A percentile compares a stretch with the other conserved stretches of the same genome.
These are phyloP conservation scores for Ceryle rudis DNA, from an alignment of 2,797 vertebrate genomes.

Conservation along the genomic window DNA sequence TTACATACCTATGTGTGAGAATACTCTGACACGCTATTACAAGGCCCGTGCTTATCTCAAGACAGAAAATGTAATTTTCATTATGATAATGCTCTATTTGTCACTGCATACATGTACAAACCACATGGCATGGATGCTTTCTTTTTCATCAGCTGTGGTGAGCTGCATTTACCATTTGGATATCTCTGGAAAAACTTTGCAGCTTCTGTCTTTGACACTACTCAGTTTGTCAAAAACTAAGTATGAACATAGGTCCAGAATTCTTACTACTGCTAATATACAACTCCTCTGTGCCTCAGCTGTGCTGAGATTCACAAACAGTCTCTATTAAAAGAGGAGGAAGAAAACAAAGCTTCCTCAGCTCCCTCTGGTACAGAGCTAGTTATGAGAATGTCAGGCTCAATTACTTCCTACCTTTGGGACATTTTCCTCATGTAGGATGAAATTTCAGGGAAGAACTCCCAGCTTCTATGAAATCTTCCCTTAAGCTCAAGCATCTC, in stretches of 20 bases:
- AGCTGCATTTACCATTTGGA: background rate
- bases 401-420: background rate
- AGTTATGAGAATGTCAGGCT: background rate
- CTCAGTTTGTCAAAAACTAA: background rate
- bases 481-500: background rate
- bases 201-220: background rate
- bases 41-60: background rate
- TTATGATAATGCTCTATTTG: background rate
- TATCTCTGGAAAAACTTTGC: background rate
- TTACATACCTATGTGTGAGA: background rate
- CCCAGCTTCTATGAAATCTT: background rate
- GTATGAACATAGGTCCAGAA: background rate
- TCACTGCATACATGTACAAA: background rate
- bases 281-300: background rate
- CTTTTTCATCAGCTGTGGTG: background rate
- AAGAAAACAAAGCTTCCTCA: background rate
- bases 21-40: background rate
- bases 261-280: background rate
- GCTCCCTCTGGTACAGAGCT: background rate
- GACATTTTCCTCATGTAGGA: background rate
- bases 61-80: background rate
- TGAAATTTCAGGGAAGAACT: background rate
- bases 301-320: background rate
- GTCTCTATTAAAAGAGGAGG: background rate
- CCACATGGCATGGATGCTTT: background rate